These are phyloP conservation scores for Siphamia tubifer DNA, from an alignment of 2,113 vertebrate species.

Conservation along the genomic window DNA sequence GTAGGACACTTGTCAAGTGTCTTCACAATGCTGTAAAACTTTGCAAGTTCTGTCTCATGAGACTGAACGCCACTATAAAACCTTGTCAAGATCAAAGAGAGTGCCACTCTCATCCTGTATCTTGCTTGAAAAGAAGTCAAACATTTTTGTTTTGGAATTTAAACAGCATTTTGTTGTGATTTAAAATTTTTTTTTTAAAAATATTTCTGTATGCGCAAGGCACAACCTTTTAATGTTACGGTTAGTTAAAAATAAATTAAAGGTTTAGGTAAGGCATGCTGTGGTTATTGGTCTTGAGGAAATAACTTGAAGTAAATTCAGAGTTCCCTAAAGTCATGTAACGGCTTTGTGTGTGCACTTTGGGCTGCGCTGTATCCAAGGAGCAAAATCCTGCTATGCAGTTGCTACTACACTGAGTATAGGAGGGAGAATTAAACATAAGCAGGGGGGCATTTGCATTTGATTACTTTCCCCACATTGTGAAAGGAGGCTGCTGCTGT, in stretches of 20 bases:
- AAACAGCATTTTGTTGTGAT: no score
- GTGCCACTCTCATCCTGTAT: background rate
- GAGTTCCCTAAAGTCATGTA: background rate
- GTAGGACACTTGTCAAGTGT: conserved; percentile 30
- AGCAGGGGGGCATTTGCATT: conserved; percentile 64
- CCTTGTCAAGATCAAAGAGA: background rate
- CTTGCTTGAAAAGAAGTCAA: background rate
- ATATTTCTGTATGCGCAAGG: no score
- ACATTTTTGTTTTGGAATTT: background rate
- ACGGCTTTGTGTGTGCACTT: background rate
- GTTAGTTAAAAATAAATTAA: no score
- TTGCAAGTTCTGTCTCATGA: background rate
- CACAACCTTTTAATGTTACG: no score
- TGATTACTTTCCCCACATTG: conserved; percentile 66
- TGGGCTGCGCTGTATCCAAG: conserved; percentile 24
- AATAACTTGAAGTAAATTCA: background rate
- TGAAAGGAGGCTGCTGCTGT: conserved; percentile 48
- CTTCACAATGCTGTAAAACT: conserved; percentile 25
- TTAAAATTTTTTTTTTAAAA: no score
- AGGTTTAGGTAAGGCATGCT: no score
- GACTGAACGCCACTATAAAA: background rate
- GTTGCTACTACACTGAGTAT: conserved; percentile 30
- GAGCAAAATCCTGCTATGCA: conserved; percentile 32
- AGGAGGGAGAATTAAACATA: conserved; percentile 38
- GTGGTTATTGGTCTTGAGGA: background rate